Conservation (phyloP, 2,797 vertebrate species). For the Kryptopterus vitreolus region DNA sequence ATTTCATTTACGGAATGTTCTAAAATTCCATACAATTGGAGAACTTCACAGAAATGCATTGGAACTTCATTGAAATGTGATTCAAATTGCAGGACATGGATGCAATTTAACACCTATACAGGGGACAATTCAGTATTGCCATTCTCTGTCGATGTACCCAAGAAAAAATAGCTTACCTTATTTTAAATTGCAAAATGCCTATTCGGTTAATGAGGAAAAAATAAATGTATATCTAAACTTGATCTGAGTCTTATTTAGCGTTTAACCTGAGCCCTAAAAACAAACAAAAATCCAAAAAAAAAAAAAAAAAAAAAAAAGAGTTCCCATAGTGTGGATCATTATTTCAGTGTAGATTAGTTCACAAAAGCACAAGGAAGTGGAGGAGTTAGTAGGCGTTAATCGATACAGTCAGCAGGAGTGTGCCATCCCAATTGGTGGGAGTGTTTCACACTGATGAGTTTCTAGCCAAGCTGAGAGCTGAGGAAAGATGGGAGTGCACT, state of each 20-base stretch:
- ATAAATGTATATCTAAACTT: not conserved
- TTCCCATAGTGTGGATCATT: conserved; percentile 13
- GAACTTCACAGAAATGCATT: not conserved
- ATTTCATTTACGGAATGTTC: not conserved
- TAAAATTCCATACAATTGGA: not conserved
- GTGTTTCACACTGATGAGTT: conserved; percentile 40
- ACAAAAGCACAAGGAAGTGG: conserved; percentile 21
- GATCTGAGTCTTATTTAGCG: not conserved
- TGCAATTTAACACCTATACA: not conserved
- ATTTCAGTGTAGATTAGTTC: conserved; percentile 29
- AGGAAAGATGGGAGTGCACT: conserved; percentile 31
- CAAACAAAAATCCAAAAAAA: no score
- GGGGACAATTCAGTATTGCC: not conserved
- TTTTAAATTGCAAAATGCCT: not conserved
- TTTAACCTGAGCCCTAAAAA: conserved; percentile 4
- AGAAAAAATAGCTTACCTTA: not conserved
- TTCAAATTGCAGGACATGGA: not conserved
- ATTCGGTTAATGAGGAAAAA: not conserved
- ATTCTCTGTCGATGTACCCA: not conserved
- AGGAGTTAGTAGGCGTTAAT: conserved; percentile 41
- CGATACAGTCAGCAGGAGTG: conserved; percentile 42
- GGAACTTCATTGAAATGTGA: not conserved
- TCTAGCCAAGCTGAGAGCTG: conserved; percentile 18
- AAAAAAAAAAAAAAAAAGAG: no score
- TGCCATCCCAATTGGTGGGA: conserved; percentile 21